Conservation (phyloP, 2,888 invertebrate species). For the Palloptera scutellata region DNA sequence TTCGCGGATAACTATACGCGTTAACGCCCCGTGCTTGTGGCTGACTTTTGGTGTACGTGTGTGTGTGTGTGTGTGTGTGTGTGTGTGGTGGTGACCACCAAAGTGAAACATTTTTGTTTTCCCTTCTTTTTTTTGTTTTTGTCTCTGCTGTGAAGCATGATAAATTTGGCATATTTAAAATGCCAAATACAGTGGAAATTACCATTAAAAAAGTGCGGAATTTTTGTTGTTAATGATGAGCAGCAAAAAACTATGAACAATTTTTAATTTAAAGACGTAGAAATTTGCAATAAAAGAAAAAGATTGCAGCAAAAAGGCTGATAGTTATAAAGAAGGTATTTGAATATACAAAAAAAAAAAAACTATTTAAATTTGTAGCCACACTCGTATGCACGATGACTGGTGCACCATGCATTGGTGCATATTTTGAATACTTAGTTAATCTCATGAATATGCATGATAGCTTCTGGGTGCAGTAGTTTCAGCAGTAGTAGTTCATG, state of each 20-base stretch:
- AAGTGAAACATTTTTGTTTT: background rate
- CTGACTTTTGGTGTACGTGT: background rate
- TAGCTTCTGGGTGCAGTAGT: no score
- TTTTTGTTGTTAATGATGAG: constrained; percentile 7
- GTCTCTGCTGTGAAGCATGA: background rate
- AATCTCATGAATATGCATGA: no score
- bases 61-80: background rate
- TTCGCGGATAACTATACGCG: constrained; percentile 16
- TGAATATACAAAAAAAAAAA: no score
- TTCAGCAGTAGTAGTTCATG: no score
- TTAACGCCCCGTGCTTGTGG: constrained; percentile 9
- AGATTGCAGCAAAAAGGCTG: no score
- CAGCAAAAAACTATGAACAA: background rate
- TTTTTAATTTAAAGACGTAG: no score
- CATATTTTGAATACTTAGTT: no score
- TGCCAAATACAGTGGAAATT: constrained; percentile 12
- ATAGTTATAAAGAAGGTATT: no score
- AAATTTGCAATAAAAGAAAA: no score
- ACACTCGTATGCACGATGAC: no score
- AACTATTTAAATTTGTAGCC: no score
- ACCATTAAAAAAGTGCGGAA: background rate
- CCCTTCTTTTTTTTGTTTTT: background rate
- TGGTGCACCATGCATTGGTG: no score
- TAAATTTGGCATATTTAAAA: constrained; percentile 18
- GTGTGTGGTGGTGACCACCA: constrained; percentile 8